phyloP scores from a whole-genome alignment of 2,113 vertebrate genomes.

The Grus americana region DNA sequence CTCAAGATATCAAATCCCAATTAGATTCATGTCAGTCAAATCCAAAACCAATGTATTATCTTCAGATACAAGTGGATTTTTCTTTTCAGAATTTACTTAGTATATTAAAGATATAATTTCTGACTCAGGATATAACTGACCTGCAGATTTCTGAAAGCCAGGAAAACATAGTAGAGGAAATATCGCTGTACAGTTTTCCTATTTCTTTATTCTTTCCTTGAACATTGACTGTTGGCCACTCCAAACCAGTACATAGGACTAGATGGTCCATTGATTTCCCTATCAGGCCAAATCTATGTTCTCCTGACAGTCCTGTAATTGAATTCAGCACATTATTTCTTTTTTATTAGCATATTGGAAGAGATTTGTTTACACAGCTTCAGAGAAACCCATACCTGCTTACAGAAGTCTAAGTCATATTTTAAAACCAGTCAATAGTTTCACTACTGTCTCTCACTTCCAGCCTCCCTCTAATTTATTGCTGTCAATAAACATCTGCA shows the following conservation, averaged over 20 bases:
- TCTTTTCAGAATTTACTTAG: too few species aligned
- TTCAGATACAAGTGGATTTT: too few species aligned
- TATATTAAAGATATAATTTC: neutral
- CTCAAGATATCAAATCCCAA: neutral
- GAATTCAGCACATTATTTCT: neutral
- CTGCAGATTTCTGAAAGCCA: neutral
- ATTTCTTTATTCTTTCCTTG: neutral
- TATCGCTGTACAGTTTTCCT: neutral
- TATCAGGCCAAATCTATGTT: neutral
- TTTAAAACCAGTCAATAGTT: neutral
- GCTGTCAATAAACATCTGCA: neutral
- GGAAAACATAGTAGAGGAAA: neutral
- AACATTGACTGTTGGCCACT: neutral
- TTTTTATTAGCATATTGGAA: neutral
- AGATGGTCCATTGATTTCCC: neutral
- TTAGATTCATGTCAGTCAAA: neutral
- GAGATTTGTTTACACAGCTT: neutral
- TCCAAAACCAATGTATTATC: neutral
- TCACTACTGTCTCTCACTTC: neutral
- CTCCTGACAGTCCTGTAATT: neutral
- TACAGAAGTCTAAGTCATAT: neutral
- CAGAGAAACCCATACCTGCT: neutral
- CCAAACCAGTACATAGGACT: rapidly evolving
- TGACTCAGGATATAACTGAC: neutral
- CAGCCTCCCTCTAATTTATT: neutral